Evolutionary conservation across 2,113 vertebrate genomes (phyloP).

Genomic region (Xiphophorus hellerii): DNA sequence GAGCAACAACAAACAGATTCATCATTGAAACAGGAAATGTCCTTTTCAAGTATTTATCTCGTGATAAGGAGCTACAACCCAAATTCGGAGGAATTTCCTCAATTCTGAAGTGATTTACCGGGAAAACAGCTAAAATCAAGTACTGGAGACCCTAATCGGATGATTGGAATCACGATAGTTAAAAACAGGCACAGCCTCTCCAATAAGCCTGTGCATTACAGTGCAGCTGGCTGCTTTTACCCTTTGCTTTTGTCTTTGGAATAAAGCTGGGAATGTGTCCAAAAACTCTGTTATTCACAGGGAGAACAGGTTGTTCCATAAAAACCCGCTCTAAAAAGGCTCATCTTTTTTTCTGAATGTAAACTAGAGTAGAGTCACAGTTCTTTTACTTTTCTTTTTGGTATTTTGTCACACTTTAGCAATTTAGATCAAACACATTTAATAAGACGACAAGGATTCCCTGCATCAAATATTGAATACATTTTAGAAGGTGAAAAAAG

Average conservation of each 20-base stretch:
- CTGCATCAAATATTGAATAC: not conserved
- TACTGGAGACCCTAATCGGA: not conserved
- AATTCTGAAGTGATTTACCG: constrained; percentile 3
- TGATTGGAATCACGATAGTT: not conserved
- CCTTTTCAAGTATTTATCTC: constrained; percentile 21
- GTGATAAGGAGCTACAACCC: constrained; percentile 9
- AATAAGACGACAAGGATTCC: too few relatives aligned
- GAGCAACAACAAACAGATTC: constrained; percentile 45
- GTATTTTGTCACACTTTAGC: too few relatives aligned
- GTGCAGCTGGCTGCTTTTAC: constrained; percentile 24
- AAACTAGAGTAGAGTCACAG: not conserved
- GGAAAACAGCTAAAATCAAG: not conserved
- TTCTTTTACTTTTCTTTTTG: too few relatives aligned
- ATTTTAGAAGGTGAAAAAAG: not conserved
- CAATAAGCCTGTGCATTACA: constrained; percentile 27
- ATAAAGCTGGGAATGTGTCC: constrained; percentile 34
- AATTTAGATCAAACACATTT: too few relatives aligned
- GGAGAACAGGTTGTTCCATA: constrained; percentile 29
- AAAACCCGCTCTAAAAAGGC: constrained; percentile 8
- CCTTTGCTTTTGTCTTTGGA: constrained; percentile 35
- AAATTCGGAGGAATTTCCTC: constrained; percentile 20
- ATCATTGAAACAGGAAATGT: constrained; percentile 39
- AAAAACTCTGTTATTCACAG: constrained; percentile 17
- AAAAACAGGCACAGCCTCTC: not conserved
- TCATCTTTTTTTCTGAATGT: constrained; percentile 5